These are phyloP conservation scores for Ashinkailepas kermadecensis DNA, from an alignment of 2,888 invertebrate species.

Conservation along the genomic window DNA sequence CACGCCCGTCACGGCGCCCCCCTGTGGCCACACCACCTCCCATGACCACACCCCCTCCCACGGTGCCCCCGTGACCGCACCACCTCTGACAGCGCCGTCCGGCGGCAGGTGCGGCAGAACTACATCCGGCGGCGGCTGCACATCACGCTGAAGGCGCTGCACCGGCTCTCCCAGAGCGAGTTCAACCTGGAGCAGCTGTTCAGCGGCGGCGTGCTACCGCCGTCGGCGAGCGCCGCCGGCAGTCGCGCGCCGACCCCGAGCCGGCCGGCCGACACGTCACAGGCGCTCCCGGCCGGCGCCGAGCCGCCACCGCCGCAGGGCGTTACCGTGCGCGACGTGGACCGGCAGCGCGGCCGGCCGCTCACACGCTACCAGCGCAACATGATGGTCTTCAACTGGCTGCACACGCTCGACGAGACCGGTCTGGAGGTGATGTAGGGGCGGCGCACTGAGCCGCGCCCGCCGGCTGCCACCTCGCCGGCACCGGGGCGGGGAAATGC, in stretches of 20 bases:
- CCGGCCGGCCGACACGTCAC: slow-evolving; percentile 29
- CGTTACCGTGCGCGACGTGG: slow-evolving; percentile 52
- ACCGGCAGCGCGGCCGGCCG: slow-evolving; percentile 71
- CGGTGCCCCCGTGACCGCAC: too few relatives aligned
- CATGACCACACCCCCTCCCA: too few relatives aligned
- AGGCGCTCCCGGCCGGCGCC: slow-evolving; percentile 36
- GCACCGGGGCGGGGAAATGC: too few relatives aligned
- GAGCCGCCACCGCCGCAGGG: slow-evolving; percentile 26
- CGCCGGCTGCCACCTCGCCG: neutral
- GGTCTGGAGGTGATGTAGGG: neutral
- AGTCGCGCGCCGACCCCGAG: slow-evolving; percentile 12
- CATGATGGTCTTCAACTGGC: slow-evolving; percentile 93
- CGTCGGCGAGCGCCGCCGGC: slow-evolving; percentile 27
- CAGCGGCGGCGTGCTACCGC: slow-evolving; percentile 25
- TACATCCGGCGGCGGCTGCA: slow-evolving; percentile 68
- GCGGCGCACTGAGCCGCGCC: neutral
- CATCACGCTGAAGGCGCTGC: slow-evolving; percentile 71
- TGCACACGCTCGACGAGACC: slow-evolving; percentile 63
- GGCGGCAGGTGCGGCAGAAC: slow-evolving; percentile 60
- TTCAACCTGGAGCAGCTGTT: slow-evolving; percentile 59
- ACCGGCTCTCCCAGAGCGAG: slow-evolving; percentile 71
- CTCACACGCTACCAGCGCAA: slow-evolving; percentile 84
- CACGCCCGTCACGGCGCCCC: too few relatives aligned
- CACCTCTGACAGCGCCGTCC: neutral
- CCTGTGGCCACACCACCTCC: too few relatives aligned